Percentiles rank a stretch among this genome's conserved stretches.
Evolutionary conservation across 2,113 vertebrate genomes (phyloP).

Genomic region (Furnarius figulus): DNA sequence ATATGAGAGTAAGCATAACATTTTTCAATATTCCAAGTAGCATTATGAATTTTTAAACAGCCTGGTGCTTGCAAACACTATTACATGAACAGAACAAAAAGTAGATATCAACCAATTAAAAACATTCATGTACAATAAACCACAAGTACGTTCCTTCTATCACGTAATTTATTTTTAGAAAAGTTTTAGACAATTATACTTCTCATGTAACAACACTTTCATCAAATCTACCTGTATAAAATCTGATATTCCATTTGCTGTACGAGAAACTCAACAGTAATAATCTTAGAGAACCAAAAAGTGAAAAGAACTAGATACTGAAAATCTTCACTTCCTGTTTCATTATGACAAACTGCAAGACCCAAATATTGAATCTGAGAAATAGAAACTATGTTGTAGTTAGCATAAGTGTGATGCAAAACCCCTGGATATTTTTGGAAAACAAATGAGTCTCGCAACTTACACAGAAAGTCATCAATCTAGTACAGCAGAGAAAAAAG

Average conservation of each 20-base stretch:
- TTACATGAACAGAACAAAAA: background rate
- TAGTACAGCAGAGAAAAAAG: background rate
- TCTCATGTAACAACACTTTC: background rate
- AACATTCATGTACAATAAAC: background rate
- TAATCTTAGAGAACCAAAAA: background rate
- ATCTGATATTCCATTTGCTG: background rate
- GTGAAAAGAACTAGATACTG: background rate
- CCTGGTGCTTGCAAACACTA: background rate
- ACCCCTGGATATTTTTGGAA: background rate
- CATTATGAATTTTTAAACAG: background rate
- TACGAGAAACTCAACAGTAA: background rate
- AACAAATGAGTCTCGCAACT: background rate
- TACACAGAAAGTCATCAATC: background rate
- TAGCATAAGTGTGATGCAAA: background rate
- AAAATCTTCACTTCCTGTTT: background rate
- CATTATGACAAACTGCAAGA: background rate
- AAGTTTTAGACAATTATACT: background rate
- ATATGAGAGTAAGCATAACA: background rate
- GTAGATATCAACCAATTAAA: background rate
- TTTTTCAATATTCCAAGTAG: background rate
- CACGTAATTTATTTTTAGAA: background rate
- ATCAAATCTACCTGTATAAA: background rate
- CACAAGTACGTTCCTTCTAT: background rate
- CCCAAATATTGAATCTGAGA: background rate
- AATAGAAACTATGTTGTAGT: background rate